These are phyloP conservation scores for Steinernema hermaphroditum DNA, from an alignment of 2,888 invertebrate species.

Conservation along the genomic window DNA sequence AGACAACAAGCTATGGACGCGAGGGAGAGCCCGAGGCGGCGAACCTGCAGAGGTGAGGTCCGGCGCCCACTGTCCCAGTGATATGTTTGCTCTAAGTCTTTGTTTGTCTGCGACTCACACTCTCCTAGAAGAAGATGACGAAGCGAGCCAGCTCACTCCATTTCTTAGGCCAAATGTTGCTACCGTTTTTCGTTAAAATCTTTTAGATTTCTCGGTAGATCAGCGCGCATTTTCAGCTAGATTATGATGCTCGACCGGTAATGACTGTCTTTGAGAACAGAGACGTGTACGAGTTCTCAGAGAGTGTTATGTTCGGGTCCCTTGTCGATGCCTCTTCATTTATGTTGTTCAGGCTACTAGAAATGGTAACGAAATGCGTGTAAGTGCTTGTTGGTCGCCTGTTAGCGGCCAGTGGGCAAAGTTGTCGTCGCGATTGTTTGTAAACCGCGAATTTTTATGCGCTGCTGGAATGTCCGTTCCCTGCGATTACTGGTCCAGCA, in stretches of 20 bases:
- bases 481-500: slow-evolving; percentile 17
- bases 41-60: slow-evolving; percentile 8
- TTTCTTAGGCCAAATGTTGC: background rate
- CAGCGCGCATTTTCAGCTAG: too few relatives aligned
- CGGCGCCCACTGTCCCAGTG: slow-evolving; percentile 16
- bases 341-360: too few relatives aligned
- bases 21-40: background rate
- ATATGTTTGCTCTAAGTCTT: slow-evolving; percentile 22
- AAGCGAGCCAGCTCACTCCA: background rate
- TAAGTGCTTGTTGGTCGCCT: too few relatives aligned
- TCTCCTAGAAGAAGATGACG: slow-evolving; percentile 7
- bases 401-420: too few relatives aligned
- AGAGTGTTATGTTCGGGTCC: too few relatives aligned
- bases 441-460: slow-evolving; percentile 9
- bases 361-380: too few relatives aligned
- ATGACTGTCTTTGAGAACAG: too few relatives aligned
- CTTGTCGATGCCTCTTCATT: too few relatives aligned
- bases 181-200: too few relatives aligned
- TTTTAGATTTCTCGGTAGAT: too few relatives aligned
- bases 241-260: too few relatives aligned
- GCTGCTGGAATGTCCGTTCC: slow-evolving; percentile 17
- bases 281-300: too few relatives aligned
- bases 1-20: background rate
- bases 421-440: background rate
- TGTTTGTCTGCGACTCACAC: slow-evolving; percentile 17